A percentile compares a stretch with the other conserved stretches of the same genome.
Evolutionary conservation across 2,113 vertebrate species (phyloP).

Genomic region (Turnix velox): DNA sequence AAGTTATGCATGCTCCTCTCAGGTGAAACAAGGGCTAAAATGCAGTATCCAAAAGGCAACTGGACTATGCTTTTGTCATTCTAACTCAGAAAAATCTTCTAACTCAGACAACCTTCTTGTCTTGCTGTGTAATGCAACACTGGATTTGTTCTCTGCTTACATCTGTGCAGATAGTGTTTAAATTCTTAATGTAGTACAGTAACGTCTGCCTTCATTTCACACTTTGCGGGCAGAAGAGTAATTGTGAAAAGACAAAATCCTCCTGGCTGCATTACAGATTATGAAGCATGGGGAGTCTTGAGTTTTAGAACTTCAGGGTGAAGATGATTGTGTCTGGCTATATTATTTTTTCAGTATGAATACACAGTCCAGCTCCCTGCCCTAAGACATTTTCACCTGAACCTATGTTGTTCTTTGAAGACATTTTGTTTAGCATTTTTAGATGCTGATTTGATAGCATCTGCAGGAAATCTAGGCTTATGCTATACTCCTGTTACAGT

Average conservation of each 20-base stretch:
- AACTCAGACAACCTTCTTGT: background rate
- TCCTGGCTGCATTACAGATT: background rate
- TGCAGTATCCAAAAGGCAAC: background rate
- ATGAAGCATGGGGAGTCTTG: background rate
- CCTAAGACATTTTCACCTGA: background rate
- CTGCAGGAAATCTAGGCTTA: background rate
- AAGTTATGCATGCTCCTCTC: background rate
- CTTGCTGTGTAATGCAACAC: background rate
- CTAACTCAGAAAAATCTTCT: background rate
- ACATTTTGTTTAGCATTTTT: background rate
- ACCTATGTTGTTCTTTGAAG: background rate
- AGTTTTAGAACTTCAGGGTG: background rate
- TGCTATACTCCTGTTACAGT: fast-evolving
- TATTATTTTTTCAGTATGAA: background rate
- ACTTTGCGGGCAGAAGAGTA: background rate
- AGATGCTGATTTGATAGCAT: background rate
- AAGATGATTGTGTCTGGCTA: background rate
- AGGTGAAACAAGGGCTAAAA: background rate
- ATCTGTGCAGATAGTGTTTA: background rate
- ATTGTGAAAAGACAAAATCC: background rate
- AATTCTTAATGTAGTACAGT: background rate
- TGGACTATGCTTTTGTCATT: background rate
- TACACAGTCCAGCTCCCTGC: background rate
- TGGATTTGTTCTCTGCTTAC: background rate
- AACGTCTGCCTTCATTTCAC: background rate